A percentile compares a stretch with the other conserved stretches of the same genome.
Conservation (phyloP, 2,113 vertebrate species). For the Elephas maximus region DNA sequence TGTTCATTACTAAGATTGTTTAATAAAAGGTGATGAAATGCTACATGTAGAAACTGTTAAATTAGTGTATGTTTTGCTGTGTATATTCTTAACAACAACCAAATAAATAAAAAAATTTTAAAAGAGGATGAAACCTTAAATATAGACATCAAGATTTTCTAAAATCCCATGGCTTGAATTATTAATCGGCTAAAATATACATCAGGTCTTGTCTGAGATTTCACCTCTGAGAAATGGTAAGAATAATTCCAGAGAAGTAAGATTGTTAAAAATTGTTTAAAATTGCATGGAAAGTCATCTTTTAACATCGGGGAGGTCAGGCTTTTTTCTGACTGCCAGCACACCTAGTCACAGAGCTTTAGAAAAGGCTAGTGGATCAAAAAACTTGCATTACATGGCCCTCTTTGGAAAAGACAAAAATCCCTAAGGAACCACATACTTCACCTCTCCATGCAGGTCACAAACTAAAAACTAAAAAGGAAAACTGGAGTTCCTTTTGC, state of each 20-base stretch:
- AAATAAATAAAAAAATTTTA: background rate
- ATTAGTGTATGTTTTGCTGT: background rate
- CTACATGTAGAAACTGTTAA: background rate
- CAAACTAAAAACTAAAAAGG: background rate
- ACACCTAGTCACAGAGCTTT: background rate
- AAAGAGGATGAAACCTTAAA: background rate
- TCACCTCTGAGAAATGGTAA: background rate
- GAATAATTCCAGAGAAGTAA: background rate
- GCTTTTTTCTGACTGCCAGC: background rate
- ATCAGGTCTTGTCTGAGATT: background rate
- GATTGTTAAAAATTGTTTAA: background rate
- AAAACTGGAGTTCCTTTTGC: background rate
- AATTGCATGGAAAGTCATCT: background rate
- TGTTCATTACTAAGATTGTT: conserved; percentile 52
- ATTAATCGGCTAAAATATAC: background rate
- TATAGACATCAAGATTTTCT: conserved; percentile 10
- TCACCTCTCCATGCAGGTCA: background rate
- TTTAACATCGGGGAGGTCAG: background rate
- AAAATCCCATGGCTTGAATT: conserved; percentile 59
- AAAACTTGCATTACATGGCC: background rate
- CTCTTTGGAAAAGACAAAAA: background rate
- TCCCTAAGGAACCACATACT: background rate
- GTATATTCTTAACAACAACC: background rate
- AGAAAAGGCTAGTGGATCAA: background rate
- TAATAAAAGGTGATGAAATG: background rate